These are phyloP conservation scores for Nephila pilipes DNA, from an alignment of 1,140 invertebrate species.

Conservation along the genomic window DNA sequence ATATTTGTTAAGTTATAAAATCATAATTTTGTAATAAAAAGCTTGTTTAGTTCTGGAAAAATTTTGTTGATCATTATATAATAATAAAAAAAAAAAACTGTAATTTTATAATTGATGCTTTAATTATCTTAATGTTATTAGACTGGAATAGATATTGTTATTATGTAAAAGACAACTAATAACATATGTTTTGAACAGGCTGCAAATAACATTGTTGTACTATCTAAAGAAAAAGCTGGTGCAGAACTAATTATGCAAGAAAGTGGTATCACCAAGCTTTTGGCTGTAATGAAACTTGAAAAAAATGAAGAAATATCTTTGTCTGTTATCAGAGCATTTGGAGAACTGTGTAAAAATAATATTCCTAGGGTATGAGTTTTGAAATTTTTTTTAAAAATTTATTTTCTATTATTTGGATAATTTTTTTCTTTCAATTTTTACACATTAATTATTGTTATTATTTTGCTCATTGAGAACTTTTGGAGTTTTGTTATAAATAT, in stretches of 20 bases:
- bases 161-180: too few species aligned
- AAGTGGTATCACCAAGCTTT: conserved; percentile 86
- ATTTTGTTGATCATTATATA: too few species aligned
- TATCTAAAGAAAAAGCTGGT: conserved; percentile 92
- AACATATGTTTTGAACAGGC: conserved; percentile 82
- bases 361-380: conserved; percentile 1
- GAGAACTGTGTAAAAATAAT: conserved; percentile 87
- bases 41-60: too few species aligned
- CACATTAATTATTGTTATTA: too few species aligned
- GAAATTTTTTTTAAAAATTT: not conserved
- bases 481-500: not conserved
- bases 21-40: too few species aligned
- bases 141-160: too few species aligned
- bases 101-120: too few species aligned
- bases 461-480: not conserved
- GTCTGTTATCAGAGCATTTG: conserved; percentile 85
- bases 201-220: conserved; percentile 94
- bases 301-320: conserved; percentile 88
- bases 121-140: too few species aligned
- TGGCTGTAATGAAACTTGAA: conserved; percentile 88
- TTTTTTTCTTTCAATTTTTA: not conserved
- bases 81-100: too few species aligned
- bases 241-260: conserved; percentile 87
- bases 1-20: too few species aligned
- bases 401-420: not conserved